These are phyloP conservation scores for Pelusios castaneus DNA, from an alignment of 2,113 vertebrate genomes.

Conservation along the genomic window DNA sequence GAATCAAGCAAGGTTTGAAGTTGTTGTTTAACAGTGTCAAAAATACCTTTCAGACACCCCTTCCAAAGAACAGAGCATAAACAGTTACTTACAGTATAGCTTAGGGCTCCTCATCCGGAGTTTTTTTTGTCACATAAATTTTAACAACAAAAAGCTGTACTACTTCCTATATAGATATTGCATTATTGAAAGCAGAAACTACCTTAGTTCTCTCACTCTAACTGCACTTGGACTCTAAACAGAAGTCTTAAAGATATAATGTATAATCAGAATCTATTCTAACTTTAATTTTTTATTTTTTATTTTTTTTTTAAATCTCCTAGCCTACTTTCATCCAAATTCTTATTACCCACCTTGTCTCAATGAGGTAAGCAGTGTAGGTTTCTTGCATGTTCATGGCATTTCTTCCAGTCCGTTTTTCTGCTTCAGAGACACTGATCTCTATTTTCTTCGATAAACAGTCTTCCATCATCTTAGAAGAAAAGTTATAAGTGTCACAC, in stretches of 20 bases:
- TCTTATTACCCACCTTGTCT: slow-evolving; percentile 85
- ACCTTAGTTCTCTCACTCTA: background rate
- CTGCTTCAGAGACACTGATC: slow-evolving; percentile 93
- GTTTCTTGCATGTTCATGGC: slow-evolving; percentile 95
- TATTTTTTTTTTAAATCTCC: background rate
- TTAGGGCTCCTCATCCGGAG: background rate
- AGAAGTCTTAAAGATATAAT: background rate
- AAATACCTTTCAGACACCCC: background rate
- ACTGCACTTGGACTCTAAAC: background rate
- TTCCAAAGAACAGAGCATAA: background rate
- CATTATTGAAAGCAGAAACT: background rate
- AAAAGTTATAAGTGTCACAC: slow-evolving; percentile 38
- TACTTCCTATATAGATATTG: background rate
- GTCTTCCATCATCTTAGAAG: slow-evolving; percentile 82
- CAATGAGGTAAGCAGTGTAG: slow-evolving; percentile 94
- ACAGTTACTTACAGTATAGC: background rate
- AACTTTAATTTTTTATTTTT: no score
- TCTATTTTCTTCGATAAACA: slow-evolving; percentile 88
- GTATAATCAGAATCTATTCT: background rate
- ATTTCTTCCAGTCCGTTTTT: slow-evolving; percentile 92
- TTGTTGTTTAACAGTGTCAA: background rate
- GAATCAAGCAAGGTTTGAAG: background rate
- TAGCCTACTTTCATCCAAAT: background rate
- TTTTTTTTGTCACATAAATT: background rate
- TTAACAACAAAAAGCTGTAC: background rate